Evolutionary conservation across 2,888 invertebrate species (phyloP), one percentile per base, ranked within the genome.

Genomic region (Protula sp.): DNA sequence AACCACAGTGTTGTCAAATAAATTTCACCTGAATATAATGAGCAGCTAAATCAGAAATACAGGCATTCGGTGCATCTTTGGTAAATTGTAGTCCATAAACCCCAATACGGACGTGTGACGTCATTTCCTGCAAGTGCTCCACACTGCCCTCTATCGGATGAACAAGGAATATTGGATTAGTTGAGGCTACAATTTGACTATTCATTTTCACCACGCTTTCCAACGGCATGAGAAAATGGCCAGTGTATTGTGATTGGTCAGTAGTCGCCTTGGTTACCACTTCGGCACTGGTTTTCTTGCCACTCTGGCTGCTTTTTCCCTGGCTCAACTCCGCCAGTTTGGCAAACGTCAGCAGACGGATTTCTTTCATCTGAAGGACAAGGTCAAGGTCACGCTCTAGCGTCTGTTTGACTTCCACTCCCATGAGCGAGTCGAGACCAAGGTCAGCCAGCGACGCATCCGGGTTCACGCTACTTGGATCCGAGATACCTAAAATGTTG

Each of bases 381-480:
- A 95, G 83, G 81, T 97, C 95, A 83, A 90, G 94, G 74, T 90
- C 91, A 59, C 94, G 86, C 81, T 95, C 94, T 56, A 95, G 83
- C 0, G 91, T 91, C 82, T 94, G 94, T 81, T 95, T 97, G 76
- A 98, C 94, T 85, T 98, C 98, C 1, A 97, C 94, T 51, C 94
- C 94, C 97, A 98, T 98, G 69, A 98, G 83, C 2, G 95, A 97
- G 80, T 98, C 98, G 89, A 98, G 92, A 64, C 98, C 98, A 47
- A 98, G 86, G 81, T 98, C 97, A 30, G 92, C 92, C 50, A 98
- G 83, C 50, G 89, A 89, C 2, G 89, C 86, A 29, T 86, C 85
- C 50, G 87, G 85, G 63, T 91, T 87, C 31, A 94, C 86, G 65
- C 89, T 88, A 69, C 86, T 87, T 0, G 87, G 83, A 74, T 97